Base-by-base conservation (phyloP, 2,888 invertebrate species). In the Miltochrista miniata region DNA sequence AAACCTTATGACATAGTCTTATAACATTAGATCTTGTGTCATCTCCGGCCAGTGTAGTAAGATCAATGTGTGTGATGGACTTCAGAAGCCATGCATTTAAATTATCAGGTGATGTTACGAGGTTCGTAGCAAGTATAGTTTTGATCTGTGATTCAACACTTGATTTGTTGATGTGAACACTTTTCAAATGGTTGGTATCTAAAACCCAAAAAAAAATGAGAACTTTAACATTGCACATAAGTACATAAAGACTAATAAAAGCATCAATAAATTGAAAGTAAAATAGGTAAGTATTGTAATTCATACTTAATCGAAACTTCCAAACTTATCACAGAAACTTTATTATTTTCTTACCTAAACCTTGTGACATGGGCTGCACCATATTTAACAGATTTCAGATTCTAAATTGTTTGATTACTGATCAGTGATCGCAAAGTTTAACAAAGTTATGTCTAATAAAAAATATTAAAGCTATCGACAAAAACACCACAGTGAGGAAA, bases 41-140 rank as follows among this genome's bases (percentile, higher is more conserved):
- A 85, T 96, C 95, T 35, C 98, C 98, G 43, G 96, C 93, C 45
- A 99, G 91, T 1, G 98, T 98, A 1, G 99, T 99, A 61, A 99
- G 92, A 86, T 99, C 99, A 58, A 98, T 97, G 50, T 96, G 93
- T 31, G 95, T 94, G 7, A 99, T 92, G 0, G 98, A 96, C 77
- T 95, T 95, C 18, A 98, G 74, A 11, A 98, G 91, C 96, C 96
- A 97, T 10, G 94, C 93, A 36, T 94, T 93, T 81, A 94, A 93
- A 77, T 94, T 93, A 30, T 68, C 56, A 35, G 89, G 84, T 30
- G 85, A 81, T 44, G 81, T 77, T 12, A 94, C 72, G 18, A 70
- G 67, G 61, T 87, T 74, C 5, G 62, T 68, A 0, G 48, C 56
- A 11, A 90, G 61, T 44, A 89, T 78, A 13, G 38, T 66, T 14